Evolutionary conservation across 2,797 vertebrate genomes (phyloP), one percentile per base, ranked within the genome.

Genomic region (Syngnathus rostellatus): DNA sequence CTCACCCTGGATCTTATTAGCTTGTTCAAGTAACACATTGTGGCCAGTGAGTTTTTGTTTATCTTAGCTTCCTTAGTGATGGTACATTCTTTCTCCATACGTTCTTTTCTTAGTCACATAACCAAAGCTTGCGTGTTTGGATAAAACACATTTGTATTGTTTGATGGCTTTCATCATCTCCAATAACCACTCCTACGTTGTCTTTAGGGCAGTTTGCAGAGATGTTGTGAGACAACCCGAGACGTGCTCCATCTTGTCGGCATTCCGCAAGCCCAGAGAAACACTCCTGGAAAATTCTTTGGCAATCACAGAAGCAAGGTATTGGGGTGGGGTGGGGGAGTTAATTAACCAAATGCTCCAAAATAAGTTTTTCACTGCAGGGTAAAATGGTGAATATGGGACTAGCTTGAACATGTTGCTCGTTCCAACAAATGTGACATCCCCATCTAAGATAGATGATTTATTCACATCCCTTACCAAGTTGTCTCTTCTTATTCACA

Each of bases 221-320:
- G 31, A 58, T 37, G 7, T 58, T 19, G 14, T 12, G 6, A 58
- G 58, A 75, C 81, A 83, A 80, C 41, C 72, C 39, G 70, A 72
- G 82, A 84, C 95, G 73, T 90, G 95, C 89, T 73, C 62, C 11
- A 62, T 92, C 95, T 91, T 94, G 96, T 67, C 70, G 64, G 77
- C 92, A 95, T 96, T 95, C 95, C 93, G 89, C 86, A 63, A 89
- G 82, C 64, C 74, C 82, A 84, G 89, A 89, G 87, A 88, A 86
- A 89, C 84, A 70, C 81, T 79, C 83, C 82, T 61, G 69, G 86
- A 93, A 93, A 93, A 93, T 94, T 94, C 92, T 70, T 63, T 68
- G 70, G 68, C 39, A 46, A 45, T 40, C 19, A 41, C 17, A 45
- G 9, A 12, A 43, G 17, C 61, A 31, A 31, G 19, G 16, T 31